Evolutionary conservation across 2,888 invertebrate species (phyloP).

Genomic region (Campaea margaritaria): DNA sequence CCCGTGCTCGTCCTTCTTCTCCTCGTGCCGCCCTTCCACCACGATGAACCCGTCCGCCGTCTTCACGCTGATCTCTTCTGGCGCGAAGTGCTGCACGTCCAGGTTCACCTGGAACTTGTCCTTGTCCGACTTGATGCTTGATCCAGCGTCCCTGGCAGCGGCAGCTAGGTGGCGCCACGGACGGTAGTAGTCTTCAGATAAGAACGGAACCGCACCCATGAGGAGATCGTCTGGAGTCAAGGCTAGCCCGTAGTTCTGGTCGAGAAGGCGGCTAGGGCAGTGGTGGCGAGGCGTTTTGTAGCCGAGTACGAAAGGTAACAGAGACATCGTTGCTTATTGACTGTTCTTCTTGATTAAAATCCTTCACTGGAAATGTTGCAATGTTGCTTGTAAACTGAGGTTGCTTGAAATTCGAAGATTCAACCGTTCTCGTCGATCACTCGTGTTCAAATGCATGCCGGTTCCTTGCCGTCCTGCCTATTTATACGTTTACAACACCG

Average conservation of each 20-base stretch:
- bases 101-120: conserved; percentile 85
- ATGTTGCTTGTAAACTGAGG: not conserved
- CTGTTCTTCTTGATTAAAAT: not conserved
- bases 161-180: conserved; percentile 78
- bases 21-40: conserved; percentile 92
- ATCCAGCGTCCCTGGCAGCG: conserved; percentile 80
- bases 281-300: conserved; percentile 56
- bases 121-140: conserved; percentile 80
- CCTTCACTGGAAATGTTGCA: not conserved
- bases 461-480: not conserved
- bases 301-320: conserved; percentile 76
- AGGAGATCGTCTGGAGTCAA: conserved; percentile 81
- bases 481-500: conserved; percentile 31
- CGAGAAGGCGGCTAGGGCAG: conserved; percentile 76
- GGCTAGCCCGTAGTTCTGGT: conserved; percentile 84
- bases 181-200: conserved; percentile 67
- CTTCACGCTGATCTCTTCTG: conserved; percentile 91
- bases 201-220: conserved; percentile 53
- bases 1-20: conserved; percentile 90
- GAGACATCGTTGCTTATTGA: conserved; percentile 66
- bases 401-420: not conserved
- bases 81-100: conserved; percentile 91
- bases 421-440: conserved; percentile 1
- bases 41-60: conserved; percentile 89
- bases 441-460: conserved; percentile 20